Percentiles rank a stretch among this genome's conserved stretches.
These are phyloP conservation scores for Lepus timidus DNA, from an alignment of 2,113 vertebrate genomes.

Conservation along the genomic window DNA sequence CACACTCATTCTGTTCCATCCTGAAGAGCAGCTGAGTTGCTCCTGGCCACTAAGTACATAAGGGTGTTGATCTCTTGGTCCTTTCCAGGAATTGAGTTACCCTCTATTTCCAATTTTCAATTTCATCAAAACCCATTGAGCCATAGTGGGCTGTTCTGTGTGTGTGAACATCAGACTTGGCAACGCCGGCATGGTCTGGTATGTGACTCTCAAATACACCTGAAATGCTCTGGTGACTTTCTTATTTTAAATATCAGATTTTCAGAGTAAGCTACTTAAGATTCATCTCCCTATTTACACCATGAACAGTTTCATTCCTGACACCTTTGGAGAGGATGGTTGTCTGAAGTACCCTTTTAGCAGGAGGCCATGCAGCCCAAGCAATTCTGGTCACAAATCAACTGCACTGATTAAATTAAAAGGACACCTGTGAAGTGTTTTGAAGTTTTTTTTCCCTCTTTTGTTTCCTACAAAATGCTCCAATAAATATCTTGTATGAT, in stretches of 20 bases:
- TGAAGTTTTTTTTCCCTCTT: background rate
- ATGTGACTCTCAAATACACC: slow-evolving; percentile 30
- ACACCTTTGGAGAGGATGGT: slow-evolving; percentile 61
- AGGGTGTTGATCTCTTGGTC: background rate
- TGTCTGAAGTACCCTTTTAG: slow-evolving; percentile 35
- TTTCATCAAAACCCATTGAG: slow-evolving; percentile 33
- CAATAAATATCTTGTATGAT: slow-evolving; percentile 67
- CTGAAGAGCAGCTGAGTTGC: background rate
- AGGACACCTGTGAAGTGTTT: slow-evolving; percentile 57
- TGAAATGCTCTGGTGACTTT: slow-evolving; percentile 74
- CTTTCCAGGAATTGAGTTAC: background rate
- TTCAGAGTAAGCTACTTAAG: slow-evolving; percentile 72
- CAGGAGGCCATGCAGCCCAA: slow-evolving; percentile 59
- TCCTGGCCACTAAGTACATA: background rate
- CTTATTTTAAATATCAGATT: slow-evolving; percentile 80
- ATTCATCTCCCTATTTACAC: slow-evolving; percentile 68
- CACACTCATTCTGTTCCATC: background rate
- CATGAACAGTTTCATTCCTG: slow-evolving; percentile 54
- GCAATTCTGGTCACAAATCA: slow-evolving; percentile 61
- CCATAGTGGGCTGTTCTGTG: background rate
- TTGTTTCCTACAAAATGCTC: slow-evolving; percentile 65
- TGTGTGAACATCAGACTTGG: background rate
- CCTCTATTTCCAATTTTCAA: slow-evolving; percentile 27
- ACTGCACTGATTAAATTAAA: slow-evolving; percentile 67
- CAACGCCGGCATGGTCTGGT: background rate